A percentile compares a stretch with the other conserved stretches of the same genome.
Conservation (phyloP, 2,888 invertebrate species). For the Campoletis raptor region DNA sequence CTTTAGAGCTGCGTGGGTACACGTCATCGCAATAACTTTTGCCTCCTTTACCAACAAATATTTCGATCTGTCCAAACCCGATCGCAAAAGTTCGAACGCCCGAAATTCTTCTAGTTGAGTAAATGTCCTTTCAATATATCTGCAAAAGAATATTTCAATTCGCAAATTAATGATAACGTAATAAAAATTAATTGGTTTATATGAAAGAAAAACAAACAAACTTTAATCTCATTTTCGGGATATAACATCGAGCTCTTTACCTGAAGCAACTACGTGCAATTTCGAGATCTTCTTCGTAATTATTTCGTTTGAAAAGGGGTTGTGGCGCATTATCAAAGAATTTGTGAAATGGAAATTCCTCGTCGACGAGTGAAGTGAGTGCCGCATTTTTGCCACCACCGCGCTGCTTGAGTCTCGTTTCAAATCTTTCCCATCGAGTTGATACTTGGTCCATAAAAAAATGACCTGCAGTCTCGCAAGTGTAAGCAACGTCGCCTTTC, state of each 20-base stretch:
- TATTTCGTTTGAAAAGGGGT: slow-evolving; percentile 93
- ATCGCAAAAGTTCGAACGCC: slow-evolving; percentile 98
- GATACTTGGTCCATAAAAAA: slow-evolving; percentile 98
- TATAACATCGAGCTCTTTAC: slow-evolving; percentile 78
- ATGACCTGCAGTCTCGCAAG: slow-evolving; percentile 99
- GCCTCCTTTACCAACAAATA: slow-evolving; percentile 99
- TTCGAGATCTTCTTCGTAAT: slow-evolving; percentile 93
- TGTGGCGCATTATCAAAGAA: slow-evolving; percentile 98
- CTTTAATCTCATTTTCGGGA: neutral
- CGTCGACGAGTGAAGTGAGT: slow-evolving; percentile 87
- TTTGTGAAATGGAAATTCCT: slow-evolving; percentile 96
- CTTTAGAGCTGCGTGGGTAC: slow-evolving; percentile 99
- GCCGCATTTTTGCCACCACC: slow-evolving; percentile 80
- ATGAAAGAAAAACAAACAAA: neutral
- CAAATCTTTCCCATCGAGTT: slow-evolving; percentile 96
- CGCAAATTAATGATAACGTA: too few species aligned
- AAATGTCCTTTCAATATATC: slow-evolving; percentile 97
- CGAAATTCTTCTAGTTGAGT: slow-evolving; percentile 99
- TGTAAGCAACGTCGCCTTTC: slow-evolving; percentile 96
- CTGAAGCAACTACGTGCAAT: slow-evolving; percentile 97
- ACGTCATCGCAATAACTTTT: slow-evolving; percentile 99
- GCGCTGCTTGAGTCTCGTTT: slow-evolving; percentile 87
- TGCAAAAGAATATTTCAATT: slow-evolving; percentile 73
- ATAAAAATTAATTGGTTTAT: too few species aligned
- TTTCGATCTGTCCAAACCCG: slow-evolving; percentile 97